Evolutionary conservation across 2,888 invertebrate species (phyloP).

Genomic region (Sphaerophoria rueppellii): DNA sequence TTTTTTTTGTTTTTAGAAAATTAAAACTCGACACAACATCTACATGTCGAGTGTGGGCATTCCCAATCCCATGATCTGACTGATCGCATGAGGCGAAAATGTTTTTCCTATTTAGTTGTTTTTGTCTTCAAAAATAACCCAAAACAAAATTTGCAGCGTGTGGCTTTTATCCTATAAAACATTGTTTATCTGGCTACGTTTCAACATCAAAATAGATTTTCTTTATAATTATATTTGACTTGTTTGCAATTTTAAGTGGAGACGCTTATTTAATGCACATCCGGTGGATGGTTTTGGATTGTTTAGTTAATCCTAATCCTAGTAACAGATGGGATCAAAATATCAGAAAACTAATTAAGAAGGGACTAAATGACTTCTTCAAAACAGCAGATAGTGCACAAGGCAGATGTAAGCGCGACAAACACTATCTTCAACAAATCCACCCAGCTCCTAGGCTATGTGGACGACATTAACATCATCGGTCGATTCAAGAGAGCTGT

Average conservation of each 20-base stretch:
- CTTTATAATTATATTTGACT: not conserved
- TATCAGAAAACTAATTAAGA: no score
- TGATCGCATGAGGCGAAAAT: not conserved
- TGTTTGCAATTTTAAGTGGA: not conserved
- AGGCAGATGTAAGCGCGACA: no score
- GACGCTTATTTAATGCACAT: not conserved
- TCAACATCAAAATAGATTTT: constrained; percentile 10
- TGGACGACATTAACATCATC: no score
- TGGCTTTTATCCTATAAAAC: not conserved
- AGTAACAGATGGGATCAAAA: no score
- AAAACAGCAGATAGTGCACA: no score
- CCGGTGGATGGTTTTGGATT: not conserved
- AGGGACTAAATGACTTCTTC: not conserved
- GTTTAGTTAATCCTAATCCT: not conserved
- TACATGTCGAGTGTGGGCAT: not conserved
- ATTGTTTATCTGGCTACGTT: not conserved
- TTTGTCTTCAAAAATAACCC: not conserved
- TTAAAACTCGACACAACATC: no score
- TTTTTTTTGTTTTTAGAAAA: no score
- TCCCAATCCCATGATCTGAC: not conserved
- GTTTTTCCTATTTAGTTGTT: not conserved
- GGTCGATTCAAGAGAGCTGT: no score
- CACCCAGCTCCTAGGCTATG: no score
- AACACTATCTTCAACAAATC: no score
- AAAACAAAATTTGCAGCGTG: not conserved